Evolutionary conservation across 2,797 vertebrate genomes (phyloP).

Genomic region (Lepus oiostolus): DNA sequence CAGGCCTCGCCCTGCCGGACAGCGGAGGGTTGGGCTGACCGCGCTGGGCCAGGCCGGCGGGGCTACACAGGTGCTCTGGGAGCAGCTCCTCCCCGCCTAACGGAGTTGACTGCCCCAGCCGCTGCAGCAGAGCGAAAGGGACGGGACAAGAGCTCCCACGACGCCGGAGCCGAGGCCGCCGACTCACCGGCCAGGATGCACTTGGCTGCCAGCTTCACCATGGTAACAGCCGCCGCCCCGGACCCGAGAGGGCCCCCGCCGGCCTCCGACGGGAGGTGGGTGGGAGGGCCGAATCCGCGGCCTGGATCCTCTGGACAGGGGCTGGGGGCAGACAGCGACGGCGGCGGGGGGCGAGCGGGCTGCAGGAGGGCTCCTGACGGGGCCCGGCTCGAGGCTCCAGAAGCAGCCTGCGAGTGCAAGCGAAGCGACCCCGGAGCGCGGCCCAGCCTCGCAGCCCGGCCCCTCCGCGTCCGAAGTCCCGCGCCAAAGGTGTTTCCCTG

Average conservation of each 20-base stretch:
- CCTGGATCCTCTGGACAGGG: not conserved
- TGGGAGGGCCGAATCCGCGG: not conserved
- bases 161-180: not conserved
- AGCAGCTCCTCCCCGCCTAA: not conserved
- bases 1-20: no score
- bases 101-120: not conserved
- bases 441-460: not conserved
- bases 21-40: no score
- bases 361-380: not conserved
- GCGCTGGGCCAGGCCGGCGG: no score
- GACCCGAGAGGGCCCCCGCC: not conserved
- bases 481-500: fast-evolving
- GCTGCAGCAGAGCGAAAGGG: not conserved
- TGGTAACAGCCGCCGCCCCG: slow-evolving; percentile 73
- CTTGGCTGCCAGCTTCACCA: slow-evolving; percentile 91
- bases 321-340: not conserved
- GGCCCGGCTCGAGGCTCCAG: not conserved
- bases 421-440: not conserved
- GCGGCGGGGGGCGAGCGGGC: not conserved
- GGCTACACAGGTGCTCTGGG: not conserved
- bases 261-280: not conserved
- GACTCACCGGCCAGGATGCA: slow-evolving; percentile 91
- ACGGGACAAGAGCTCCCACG: slow-evolving; percentile 28
- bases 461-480: fast-evolving
- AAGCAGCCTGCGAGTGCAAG: not conserved